Evolutionary conservation across 1,140 invertebrate genomes (phyloP).

Genomic region (Sarcophaga bullata): DNA sequence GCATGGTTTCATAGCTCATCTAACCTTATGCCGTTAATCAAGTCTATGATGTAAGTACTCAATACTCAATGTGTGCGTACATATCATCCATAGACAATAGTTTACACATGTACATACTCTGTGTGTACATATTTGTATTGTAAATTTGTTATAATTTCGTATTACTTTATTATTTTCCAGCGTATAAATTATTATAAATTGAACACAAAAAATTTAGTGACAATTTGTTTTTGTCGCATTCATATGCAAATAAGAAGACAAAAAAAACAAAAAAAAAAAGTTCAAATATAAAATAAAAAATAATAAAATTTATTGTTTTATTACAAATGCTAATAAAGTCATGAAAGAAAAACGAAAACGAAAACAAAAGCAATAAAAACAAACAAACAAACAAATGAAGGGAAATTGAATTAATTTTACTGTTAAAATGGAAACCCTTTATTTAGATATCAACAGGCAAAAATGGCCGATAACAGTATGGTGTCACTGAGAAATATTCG

Average conservation of each 20-base stretch:
- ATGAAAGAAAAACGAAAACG: background rate
- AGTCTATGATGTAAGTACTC: too few species aligned
- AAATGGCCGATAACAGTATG: background rate
- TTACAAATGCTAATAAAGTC: constrained; percentile 21
- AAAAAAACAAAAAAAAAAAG: background rate
- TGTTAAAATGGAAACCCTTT: background rate
- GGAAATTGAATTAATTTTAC: constrained; percentile 1
- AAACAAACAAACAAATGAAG: background rate
- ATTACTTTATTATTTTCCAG: background rate
- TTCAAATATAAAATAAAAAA: background rate
- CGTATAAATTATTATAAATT: constrained; percentile 20
- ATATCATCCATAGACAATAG: too few species aligned
- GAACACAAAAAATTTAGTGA: constrained; percentile 16
- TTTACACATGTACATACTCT: too few species aligned
- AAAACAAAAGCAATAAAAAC: background rate
- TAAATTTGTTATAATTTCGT: constrained; percentile 22
- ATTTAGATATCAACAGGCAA: background rate
- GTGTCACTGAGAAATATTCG: background rate
- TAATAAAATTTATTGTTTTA: constrained; percentile 25
- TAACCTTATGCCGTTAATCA: too few species aligned
- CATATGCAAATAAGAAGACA: background rate
- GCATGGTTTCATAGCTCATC: too few species aligned
- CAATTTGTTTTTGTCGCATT: constrained; percentile 11
- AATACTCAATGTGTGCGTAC: too few species aligned
- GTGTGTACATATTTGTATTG: background rate